Conservation (phyloP, 1,140 invertebrate genomes). For the Cydia pomonella region DNA sequence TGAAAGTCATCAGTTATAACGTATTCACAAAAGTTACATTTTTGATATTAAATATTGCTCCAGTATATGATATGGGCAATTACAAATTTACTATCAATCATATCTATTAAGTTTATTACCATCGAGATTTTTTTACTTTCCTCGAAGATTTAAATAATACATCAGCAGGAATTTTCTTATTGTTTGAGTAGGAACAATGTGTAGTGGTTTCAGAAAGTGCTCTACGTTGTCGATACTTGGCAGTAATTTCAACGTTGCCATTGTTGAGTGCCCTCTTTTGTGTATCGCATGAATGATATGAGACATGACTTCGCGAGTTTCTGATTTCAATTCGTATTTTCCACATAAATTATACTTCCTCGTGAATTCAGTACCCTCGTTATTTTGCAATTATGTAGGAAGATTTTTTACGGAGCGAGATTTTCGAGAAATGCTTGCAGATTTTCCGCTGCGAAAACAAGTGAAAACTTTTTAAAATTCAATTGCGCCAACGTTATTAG, state of each 20-base stretch:
- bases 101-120: slow-evolving; percentile 13
- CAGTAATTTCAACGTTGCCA: slow-evolving; percentile 50
- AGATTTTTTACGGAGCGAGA: neutral
- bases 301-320: slow-evolving; percentile 45
- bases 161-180: slow-evolving; percentile 34
- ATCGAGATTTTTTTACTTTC: slow-evolving; percentile 30
- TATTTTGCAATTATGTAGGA: neutral
- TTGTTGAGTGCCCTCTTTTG: slow-evolving; percentile 48
- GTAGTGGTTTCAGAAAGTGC: slow-evolving; percentile 49
- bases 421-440: neutral
- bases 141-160: neutral
- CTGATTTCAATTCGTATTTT: slow-evolving; percentile 40
- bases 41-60: no score
- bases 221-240: slow-evolving; percentile 44
- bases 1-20: no score
- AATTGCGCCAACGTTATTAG: neutral
- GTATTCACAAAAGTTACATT: no score
- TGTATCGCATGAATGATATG: slow-evolving; percentile 47
- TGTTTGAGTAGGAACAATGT: slow-evolving; percentile 45
- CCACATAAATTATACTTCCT: slow-evolving; percentile 13
- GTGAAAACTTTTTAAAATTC: slow-evolving; percentile 17
- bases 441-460: neutral
- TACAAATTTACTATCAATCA: neutral
- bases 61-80: no score
- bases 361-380: neutral